Conservation (phyloP, 2,797 vertebrate species). For the Etheostoma perlongum region DNA sequence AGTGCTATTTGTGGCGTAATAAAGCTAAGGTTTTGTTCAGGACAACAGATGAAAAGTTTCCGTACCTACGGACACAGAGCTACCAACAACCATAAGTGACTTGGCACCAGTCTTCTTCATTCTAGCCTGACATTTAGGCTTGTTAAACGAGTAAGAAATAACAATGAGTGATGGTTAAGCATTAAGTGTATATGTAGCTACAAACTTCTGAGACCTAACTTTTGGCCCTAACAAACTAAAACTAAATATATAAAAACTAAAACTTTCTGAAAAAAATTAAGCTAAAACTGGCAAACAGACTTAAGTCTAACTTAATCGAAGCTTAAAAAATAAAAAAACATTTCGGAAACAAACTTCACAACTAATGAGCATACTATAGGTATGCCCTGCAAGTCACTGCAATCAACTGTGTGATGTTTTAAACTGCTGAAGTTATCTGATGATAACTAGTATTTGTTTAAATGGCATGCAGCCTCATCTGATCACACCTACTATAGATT, state of each 20-base stretch:
- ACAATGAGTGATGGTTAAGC: neutral
- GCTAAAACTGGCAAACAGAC: no score
- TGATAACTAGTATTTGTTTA: constrained; percentile 2
- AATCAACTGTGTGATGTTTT: neutral
- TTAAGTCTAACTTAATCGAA: no score
- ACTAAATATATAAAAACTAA: no score
- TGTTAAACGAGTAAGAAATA: neutral
- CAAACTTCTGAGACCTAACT: no score
- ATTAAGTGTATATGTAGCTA: no score
- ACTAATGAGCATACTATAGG: constrained; percentile 31
- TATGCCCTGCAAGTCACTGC: neutral
- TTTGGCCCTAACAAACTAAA: no score
- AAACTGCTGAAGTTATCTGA: neutral
- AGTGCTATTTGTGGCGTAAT: constrained; percentile 38
- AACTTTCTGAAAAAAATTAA: no score
- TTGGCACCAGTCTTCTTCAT: neutral
- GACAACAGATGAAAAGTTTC: constrained; percentile 14
- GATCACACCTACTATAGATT: constrained; percentile 2
- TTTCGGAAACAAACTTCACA: constrained; percentile 22
- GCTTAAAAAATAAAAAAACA: neutral
- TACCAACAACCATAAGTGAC: constrained; percentile 6
- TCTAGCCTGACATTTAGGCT: neutral
- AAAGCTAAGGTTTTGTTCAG: constrained; percentile 7
- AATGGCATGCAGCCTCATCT: neutral
- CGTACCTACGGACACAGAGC: constrained; percentile 5